phyloP scores from a whole-genome alignment of 2,797 vertebrate species.

The Coracias cyanogaster region DNA sequence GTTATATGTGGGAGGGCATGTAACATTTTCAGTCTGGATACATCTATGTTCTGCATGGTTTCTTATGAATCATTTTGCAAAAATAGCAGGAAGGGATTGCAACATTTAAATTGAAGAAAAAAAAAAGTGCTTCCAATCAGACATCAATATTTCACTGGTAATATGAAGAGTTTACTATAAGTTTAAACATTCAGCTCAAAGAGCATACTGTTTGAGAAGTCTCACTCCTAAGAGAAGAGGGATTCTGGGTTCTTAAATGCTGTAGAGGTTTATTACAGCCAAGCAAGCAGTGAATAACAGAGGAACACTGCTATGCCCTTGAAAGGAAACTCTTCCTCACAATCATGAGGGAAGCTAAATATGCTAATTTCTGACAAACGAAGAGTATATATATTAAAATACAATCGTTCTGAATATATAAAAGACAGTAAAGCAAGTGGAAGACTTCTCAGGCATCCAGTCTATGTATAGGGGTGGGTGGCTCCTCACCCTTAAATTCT shows the following conservation, averaged over 20 bases:
- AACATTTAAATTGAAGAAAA: not conserved
- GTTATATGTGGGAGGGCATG: constrained; percentile 8
- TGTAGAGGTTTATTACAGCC: not conserved
- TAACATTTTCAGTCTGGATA: constrained; percentile 33
- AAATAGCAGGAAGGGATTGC: constrained; percentile 16
- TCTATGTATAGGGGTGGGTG: not conserved
- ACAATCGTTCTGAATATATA: not conserved
- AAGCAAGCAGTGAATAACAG: not conserved
- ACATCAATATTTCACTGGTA: not conserved
- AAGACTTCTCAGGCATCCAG: not conserved
- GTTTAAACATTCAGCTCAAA: not conserved
- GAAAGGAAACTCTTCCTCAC: not conserved
- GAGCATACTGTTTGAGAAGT: not conserved
- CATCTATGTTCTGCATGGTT: constrained; percentile 32
- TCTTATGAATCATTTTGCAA: constrained; percentile 37
- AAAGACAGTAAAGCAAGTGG: not conserved
- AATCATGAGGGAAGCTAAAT: not conserved
- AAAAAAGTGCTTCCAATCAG: not conserved
- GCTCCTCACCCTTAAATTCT: not conserved
- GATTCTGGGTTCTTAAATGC: not conserved
- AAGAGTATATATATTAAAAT: not conserved
- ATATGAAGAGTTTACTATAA: not conserved
- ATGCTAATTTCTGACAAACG: not conserved
- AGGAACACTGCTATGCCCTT: not conserved
- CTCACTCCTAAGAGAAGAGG: not conserved